Base-by-base conservation (phyloP, 2,113 vertebrate genomes). In the Triplophysa siluroides region DNA sequence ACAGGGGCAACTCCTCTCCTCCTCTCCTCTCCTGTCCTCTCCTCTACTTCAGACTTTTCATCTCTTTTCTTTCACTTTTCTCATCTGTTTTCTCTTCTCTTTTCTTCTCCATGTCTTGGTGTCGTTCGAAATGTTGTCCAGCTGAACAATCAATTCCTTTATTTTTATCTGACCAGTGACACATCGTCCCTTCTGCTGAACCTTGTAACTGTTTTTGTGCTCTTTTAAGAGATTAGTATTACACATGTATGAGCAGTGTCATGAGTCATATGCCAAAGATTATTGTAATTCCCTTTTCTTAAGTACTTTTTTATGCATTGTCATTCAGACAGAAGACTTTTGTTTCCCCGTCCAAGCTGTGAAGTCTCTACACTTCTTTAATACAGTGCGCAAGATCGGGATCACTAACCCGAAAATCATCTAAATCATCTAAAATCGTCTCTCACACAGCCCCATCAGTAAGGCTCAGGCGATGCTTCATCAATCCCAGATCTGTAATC, bases 241-340 rank as follows among this genome's bases (percentile, higher is more conserved):
- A 80, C 64, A 78, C 64, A 68, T 81, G 61, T 63, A 68, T 63
- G 63, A 60, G 69, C 67, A 71, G 60, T 67, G 58, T 58, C 60
- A 58, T 84, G 83, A 84, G 56, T 84, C 83, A 81, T 72, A 66
- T 75, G 54, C 70, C 71, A 79, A 76, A 76, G 64, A 81, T 84
- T 56, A 78, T 75, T 78, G 66, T 43, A n/a, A 45, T 81, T 81
- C 54, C 66, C 65, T 76, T 54, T 56, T 54, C 18, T 77, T 80
- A 73, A 8, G 45, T 73, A 14, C 58, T 79, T 84, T 67, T 66
- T 67, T 78, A 64, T 24, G 71, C 47, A 41, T 79, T 9, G n/a
- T 24, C 38, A 21, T 75, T 78, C 38, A 66, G 24, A 72, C 21
- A 76, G 60, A 83, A 80, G 29, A 71, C 74, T 67, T 83, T 78